These are phyloP conservation scores for Chironomus tepperi DNA, from an alignment of 1,140 invertebrate genomes.

Conservation along the genomic window DNA sequence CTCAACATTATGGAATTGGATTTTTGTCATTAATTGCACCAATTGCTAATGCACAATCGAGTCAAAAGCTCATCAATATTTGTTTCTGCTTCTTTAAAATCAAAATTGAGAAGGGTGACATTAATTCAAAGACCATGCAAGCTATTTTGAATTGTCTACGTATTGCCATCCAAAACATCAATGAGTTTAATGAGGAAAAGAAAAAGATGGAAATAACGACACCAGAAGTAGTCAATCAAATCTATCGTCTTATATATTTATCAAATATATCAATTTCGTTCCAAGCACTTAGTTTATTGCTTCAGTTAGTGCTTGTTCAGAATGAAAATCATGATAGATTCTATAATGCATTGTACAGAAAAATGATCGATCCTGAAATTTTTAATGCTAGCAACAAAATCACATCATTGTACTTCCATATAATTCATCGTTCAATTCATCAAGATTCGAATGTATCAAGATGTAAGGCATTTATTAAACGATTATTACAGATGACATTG, in stretches of 20 bases:
- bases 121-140: constrained; percentile 86
- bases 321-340: constrained; percentile 51
- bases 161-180: constrained; percentile 36
- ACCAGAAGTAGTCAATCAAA: constrained; percentile 51
- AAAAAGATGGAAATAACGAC: constrained; percentile 33
- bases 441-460: constrained; percentile 63
- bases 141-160: constrained; percentile 51
- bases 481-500: constrained; percentile 67
- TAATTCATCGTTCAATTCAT: constrained; percentile 77
- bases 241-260: constrained; percentile 84
- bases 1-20: constrained; percentile 91
- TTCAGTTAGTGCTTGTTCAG: constrained; percentile 62
- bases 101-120: constrained; percentile 79
- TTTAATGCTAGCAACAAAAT: constrained; percentile 54
- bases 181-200: constrained; percentile 26
- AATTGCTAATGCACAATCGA: constrained; percentile 64
- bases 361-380: constrained; percentile 70
- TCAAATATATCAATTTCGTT: constrained; percentile 74
- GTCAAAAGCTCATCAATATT: constrained; percentile 74
- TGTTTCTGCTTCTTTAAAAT: constrained; percentile 96
- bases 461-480: constrained; percentile 78
- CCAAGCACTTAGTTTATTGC: constrained; percentile 78
- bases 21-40: constrained; percentile 66
- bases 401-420: constrained; percentile 75
- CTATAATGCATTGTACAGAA: constrained; percentile 83